Evolutionary conservation across 2,113 vertebrate species (phyloP).

Genomic region (Tetrao urogallus): DNA sequence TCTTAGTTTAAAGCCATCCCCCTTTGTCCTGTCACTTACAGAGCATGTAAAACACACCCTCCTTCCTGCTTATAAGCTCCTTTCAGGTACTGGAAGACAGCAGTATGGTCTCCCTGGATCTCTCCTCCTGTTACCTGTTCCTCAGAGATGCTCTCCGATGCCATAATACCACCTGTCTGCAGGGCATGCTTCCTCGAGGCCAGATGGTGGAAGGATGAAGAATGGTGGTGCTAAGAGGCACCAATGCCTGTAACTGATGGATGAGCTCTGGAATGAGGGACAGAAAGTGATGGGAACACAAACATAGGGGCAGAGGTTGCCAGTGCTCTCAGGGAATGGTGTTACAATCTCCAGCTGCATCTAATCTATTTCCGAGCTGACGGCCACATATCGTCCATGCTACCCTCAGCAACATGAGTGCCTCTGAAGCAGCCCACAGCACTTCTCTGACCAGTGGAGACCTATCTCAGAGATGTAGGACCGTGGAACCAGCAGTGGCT

Average conservation of each 20-base stretch:
- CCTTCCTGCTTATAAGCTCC: no score
- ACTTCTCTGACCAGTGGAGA: neutral
- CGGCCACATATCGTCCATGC: rapidly evolving
- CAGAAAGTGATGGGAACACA: neutral
- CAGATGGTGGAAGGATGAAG: neutral
- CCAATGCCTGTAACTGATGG: neutral
- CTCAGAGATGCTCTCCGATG: neutral
- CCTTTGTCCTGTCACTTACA: no score
- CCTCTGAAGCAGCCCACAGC: neutral
- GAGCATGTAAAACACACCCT: no score
- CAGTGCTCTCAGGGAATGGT: neutral
- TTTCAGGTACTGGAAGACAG: no score
- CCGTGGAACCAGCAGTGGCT: neutral
- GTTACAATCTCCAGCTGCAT: neutral
- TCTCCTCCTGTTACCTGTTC: neutral
- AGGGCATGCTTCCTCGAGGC: rapidly evolving
- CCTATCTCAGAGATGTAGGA: neutral
- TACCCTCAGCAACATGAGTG: neutral
- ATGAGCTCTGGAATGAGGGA: neutral
- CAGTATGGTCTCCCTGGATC: no score
- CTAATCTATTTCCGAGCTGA: neutral
- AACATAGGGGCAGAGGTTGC: neutral
- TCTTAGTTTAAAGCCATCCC: no score
- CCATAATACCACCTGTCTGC: neutral
- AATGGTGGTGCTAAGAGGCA: neutral